These are phyloP conservation scores for Spinus olivaceus DNA, from an alignment of 2,797 vertebrate genomes.

Conservation along the genomic window DNA sequence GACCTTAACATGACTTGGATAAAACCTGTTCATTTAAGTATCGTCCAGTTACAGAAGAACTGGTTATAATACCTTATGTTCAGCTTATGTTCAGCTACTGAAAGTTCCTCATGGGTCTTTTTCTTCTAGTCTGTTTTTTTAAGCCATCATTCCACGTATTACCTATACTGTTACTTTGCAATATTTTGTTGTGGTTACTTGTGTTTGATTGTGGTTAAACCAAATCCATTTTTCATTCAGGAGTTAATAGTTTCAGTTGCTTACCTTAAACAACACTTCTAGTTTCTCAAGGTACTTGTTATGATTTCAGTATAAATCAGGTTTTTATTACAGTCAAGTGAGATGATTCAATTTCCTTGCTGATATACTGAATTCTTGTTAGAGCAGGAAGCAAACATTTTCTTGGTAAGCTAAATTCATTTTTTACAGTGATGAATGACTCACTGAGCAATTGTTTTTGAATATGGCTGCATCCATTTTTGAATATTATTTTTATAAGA, in stretches of 20 bases:
- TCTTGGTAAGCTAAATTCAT: slow-evolving; percentile 39
- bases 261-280: background rate
- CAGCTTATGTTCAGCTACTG: background rate
- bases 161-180: background rate
- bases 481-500: slow-evolving; percentile 5
- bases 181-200: background rate
- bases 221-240: background rate
- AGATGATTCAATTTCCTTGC: slow-evolving; percentile 43
- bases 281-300: background rate
- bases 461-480: slow-evolving; percentile 33
- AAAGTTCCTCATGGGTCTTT: background rate
- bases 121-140: background rate
- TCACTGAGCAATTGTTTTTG: slow-evolving; percentile 63
- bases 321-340: slow-evolving; percentile 14
- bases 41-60: background rate
- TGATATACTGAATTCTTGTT: slow-evolving; percentile 50
- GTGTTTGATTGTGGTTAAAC: background rate
- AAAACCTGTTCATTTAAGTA: background rate
- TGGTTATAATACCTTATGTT: background rate
- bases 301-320: slow-evolving; percentile 28
- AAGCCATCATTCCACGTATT: background rate
- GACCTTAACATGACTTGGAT: background rate
- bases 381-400: slow-evolving; percentile 62
- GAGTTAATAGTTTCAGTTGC: background rate
- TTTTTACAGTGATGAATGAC: slow-evolving; percentile 55